Evolutionary conservation across 2,888 invertebrate species (phyloP).

Genomic region (Tuberolachnus salignus): DNA sequence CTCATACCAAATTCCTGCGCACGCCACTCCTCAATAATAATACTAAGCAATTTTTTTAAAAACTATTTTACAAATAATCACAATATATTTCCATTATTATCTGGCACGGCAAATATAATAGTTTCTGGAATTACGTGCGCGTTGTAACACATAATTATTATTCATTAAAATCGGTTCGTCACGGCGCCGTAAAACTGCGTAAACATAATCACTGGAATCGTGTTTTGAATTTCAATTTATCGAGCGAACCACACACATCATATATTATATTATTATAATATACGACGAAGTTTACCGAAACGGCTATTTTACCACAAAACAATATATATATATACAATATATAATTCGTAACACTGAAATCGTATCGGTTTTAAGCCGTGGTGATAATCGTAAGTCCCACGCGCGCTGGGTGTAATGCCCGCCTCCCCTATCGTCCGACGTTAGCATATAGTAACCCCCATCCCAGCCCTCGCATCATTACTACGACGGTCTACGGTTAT

Average conservation of each 20-base stretch:
- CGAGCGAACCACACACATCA: not conserved
- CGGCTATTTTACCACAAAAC: not conserved
- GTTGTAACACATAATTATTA: not conserved
- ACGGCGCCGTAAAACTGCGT: too few relatives aligned
- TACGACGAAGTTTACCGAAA: not conserved
- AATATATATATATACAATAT: not conserved
- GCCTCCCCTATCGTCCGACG: too few relatives aligned
- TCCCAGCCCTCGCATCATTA: too few relatives aligned
- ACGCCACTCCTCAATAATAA: too few relatives aligned
- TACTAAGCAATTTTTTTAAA: too few relatives aligned
- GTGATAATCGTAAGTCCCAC: not conserved
- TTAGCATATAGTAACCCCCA: too few relatives aligned
- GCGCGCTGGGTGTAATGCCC: not conserved
- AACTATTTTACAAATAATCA: too few relatives aligned
- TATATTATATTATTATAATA: not conserved
- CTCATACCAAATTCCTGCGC: too few relatives aligned
- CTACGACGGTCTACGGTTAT: too few relatives aligned
- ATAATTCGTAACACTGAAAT: not conserved
- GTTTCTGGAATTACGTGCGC: not conserved
- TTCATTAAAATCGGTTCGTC: not conserved
- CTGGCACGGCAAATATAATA: not conserved
- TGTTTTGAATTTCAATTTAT: not conserved
- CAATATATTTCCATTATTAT: too few relatives aligned
- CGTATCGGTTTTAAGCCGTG: constrained; percentile 9
- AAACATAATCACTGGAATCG: not conserved